Evolutionary conservation across 1,140 invertebrate genomes (phyloP), one percentile per base, ranked within the genome.

Genomic region (Ceratina calcarata): DNA sequence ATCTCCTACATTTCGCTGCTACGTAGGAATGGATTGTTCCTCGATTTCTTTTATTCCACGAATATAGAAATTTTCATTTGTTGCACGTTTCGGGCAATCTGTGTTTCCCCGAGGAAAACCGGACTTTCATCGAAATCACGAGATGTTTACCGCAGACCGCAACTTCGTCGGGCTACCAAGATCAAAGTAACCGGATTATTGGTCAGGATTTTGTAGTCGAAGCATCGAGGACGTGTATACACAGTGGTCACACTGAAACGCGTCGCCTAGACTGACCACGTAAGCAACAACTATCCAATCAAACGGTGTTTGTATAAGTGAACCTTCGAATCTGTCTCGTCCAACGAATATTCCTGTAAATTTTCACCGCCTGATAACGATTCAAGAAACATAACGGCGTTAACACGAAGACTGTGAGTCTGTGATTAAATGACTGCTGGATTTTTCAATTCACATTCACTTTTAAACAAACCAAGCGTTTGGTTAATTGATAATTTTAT

Each of bases 141-240:
- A 20, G 58, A 57, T 75, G 73, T 66, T 75, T 75, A 66, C 62
- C 1, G 12, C 32, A 18, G 60, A 51, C 37, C 20, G 45, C 18
- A 37, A 37, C 4, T 65, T 57, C 55, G 55, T 13, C 55, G 73
- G 45, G 73, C n/a, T 20, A 58, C 62, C 58, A 22, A 70, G 75
- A 78, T 78, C 75, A 78, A 78, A 78, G 75, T 70, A 70, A 61
- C 58, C 4, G 24, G 66, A 70, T 70, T 70, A 62, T 62, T 37
- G 75, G n/a, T 6, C 24, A 7, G 15, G 45, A 10, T 70, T 61
- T 62, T 32, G 57, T n/a, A 55, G 66, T 16, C 32, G 32, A 61
- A 37, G 12, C 45, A 18, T 24, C 12, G 12, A 6, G 3, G 15
- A 0, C 18, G 8, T 20, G 20, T 53, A 53, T n/a, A 53, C 24